Base-by-base conservation (phyloP, 2,797 vertebrate genomes). In the Peromyscus eremicus region DNA sequence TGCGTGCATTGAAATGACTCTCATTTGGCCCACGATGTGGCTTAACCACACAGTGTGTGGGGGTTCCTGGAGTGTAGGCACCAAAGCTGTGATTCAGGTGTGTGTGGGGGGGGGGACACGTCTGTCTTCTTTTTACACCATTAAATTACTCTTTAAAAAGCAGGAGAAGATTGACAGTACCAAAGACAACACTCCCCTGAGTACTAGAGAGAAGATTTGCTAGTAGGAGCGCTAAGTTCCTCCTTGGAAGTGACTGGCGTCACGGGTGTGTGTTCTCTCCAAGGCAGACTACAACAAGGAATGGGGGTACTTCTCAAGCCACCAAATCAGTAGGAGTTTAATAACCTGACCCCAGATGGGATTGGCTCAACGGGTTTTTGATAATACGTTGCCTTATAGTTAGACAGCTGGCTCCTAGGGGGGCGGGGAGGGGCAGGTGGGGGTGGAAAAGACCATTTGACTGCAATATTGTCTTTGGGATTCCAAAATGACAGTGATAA, bases 71-170 rank as follows among this genome's bases (percentile, higher is more conserved):
- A 88, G 95, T 32, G 79, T 6, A 94, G 71, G 91, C 91, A 90
- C 55, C 49, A 89, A 97, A 91, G 92, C 96, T 92, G 62, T 95
- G 97, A 97, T 97, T 92, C 96, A 89, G 86, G 92, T 95, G 96
- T 96, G 94, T 84, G n/a, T n/a, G n/a, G n/a, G n/a, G n/a, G n/a
- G n/a, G 97, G 79, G 81, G 91, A 89, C 91, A 85, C 49, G 84
- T 95, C 97, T 90, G 86, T 97, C 95, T 97, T 88, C 94, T 89
- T 92, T 94, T 96, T 62, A 96, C 97, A 97, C 71, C 92, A 92
- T 89, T 89, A 96, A 94, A 96, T 97, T 94, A 94, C 95, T 92
- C 85, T 92, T 34, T 7, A 49, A n/a, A 79, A 91, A 46, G 55
- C 25, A 32, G 55, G 49, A 60, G 82, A 60, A 70, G 95, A 88